Conservation (phyloP, 2,797 vertebrate genomes). For the Poecilia gillii region DNA sequence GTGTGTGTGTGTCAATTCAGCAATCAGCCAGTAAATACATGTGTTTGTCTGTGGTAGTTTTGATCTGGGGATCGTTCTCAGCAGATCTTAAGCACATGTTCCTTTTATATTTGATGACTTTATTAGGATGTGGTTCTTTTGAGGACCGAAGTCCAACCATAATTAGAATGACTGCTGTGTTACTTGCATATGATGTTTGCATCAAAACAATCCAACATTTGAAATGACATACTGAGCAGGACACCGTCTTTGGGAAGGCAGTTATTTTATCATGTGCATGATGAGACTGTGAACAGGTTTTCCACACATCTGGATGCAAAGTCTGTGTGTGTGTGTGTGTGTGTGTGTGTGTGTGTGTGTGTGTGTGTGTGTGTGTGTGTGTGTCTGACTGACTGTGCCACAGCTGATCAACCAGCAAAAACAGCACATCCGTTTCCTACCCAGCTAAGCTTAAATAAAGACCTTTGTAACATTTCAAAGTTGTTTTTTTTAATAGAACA, state of each 20-base stretch:
- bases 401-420: neutral
- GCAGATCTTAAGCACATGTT: neutral
- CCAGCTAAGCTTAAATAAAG: neutral
- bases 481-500: neutral
- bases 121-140: neutral
- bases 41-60: neutral
- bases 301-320: neutral
- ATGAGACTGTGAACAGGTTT: too few species aligned
- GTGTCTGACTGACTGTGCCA: neutral
- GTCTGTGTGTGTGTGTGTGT: too few species aligned
- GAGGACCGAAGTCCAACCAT: neutral
- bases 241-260: too few species aligned
- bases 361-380: too few species aligned
- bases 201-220: too few species aligned
- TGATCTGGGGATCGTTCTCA: neutral
- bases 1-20: neutral
- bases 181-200: too few species aligned
- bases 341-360: too few species aligned
- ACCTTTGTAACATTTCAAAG: neutral
- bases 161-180: neutral
- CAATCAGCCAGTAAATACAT: neutral
- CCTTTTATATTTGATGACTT: neutral
- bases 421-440: neutral
- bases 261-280: too few species aligned
- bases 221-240: too few species aligned